These are phyloP conservation scores for Timandra comae DNA, from an alignment of 2,888 invertebrate species.

Conservation along the genomic window DNA sequence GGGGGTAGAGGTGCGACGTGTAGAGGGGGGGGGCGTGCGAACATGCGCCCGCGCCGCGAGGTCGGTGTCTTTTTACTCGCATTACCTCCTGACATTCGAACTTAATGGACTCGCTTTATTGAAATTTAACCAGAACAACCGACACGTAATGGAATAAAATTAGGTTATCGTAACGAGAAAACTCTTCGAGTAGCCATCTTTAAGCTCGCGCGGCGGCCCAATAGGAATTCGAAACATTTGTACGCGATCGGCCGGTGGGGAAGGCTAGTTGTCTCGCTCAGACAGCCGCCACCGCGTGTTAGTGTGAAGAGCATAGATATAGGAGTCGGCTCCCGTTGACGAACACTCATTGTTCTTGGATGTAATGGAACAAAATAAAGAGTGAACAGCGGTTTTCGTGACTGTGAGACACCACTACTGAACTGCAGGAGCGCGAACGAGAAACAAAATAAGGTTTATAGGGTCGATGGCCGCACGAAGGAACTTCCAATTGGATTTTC, in stretches of 20 bases:
- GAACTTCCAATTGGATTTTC: slow-evolving; percentile 69
- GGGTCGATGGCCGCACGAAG: slow-evolving; percentile 73
- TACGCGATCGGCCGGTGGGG: slow-evolving; percentile 29
- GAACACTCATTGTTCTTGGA: slow-evolving; percentile 73
- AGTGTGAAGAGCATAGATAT: slow-evolving; percentile 56
- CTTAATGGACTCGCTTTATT: slow-evolving; percentile 68
- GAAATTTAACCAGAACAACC: slow-evolving; percentile 66
- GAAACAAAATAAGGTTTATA: slow-evolving; percentile 62
- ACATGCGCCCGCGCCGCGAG: slow-evolving; percentile 47
- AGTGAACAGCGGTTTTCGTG: slow-evolving; percentile 75
- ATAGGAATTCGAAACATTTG: slow-evolving; percentile 69
- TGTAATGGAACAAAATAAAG: slow-evolving; percentile 75
- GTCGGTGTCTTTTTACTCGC: slow-evolving; percentile 66
- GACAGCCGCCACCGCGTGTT: slow-evolving; percentile 14
- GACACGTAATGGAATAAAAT: slow-evolving; percentile 66
- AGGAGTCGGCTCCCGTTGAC: slow-evolving; percentile 54
- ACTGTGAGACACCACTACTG: slow-evolving; percentile 60
- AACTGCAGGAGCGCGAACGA: slow-evolving; percentile 40
- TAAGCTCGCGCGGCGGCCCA: slow-evolving; percentile 57
- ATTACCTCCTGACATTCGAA: slow-evolving; percentile 69
- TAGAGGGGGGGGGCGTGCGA: slow-evolving; percentile 41
- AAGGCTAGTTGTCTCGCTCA: slow-evolving; percentile 52
- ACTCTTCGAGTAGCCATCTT: slow-evolving; percentile 71
- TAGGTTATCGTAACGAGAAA: slow-evolving; percentile 73
- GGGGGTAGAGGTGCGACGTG: no score